Evolutionary conservation across 2,113 vertebrate genomes (phyloP).

Genomic region (Coracopsis vasa): DNA sequence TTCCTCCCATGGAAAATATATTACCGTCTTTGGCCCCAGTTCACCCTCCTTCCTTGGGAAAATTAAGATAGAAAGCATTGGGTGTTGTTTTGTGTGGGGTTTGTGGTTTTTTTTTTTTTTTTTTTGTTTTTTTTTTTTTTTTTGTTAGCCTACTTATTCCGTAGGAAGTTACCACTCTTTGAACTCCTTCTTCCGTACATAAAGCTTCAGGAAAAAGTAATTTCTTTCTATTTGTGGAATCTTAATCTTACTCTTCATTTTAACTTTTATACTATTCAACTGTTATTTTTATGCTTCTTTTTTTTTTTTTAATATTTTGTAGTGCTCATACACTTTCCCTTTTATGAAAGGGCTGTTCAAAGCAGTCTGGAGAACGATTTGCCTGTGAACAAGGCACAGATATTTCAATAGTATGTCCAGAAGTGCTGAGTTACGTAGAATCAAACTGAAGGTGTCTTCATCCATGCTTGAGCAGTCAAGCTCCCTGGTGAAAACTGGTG

Average conservation of each 20-base stretch:
- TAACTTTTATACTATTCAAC: not conserved
- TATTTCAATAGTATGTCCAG: not conserved
- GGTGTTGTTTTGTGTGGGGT: too few species aligned
- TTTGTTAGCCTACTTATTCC: not conserved
- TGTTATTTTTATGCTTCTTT: not conserved
- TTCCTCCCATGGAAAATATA: too few species aligned
- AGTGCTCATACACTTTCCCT: not conserved
- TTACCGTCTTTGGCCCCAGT: too few species aligned
- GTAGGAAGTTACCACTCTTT: not conserved
- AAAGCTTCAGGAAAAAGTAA: not conserved
- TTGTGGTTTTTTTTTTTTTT: not conserved
- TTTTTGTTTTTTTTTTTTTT: not conserved
- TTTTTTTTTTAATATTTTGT: not conserved
- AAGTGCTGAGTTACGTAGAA: not conserved
- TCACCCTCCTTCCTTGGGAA: too few species aligned
- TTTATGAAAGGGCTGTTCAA: not conserved
- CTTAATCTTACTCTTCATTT: not conserved
- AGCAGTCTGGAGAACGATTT: not conserved
- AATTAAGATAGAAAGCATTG: too few species aligned
- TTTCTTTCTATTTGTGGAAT: not conserved
- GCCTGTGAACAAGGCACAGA: not conserved
- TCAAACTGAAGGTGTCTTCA: not conserved
- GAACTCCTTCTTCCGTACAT: not conserved
- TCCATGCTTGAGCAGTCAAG: not conserved
- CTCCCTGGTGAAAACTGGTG: not conserved